These are phyloP conservation scores for Melozone crissalis DNA, from an alignment of 2,113 vertebrate species.

Conservation along the genomic window DNA sequence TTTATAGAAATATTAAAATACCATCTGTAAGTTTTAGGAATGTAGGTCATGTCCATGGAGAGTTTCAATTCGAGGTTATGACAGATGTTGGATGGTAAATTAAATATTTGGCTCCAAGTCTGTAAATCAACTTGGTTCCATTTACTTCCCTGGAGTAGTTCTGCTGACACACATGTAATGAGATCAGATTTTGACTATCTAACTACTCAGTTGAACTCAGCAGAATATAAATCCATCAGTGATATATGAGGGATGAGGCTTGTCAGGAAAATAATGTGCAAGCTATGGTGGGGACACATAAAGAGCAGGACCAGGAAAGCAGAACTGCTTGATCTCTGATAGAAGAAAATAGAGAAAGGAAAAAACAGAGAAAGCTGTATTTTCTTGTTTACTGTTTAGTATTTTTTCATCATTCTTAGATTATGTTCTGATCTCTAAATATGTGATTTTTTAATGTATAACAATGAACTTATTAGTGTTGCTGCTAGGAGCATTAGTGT, in stretches of 20 bases:
- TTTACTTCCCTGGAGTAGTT: constrained; percentile 19
- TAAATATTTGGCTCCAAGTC: constrained; percentile 37
- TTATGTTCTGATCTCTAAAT: not conserved
- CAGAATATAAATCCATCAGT: constrained; percentile 11
- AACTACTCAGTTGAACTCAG: constrained; percentile 5
- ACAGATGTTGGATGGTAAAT: constrained; percentile 48
- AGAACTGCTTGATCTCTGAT: not conserved
- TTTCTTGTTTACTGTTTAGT: not conserved
- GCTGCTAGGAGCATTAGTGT: not conserved
- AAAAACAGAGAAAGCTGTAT: not conserved
- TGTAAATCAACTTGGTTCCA: constrained; percentile 22
- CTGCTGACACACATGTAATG: constrained; percentile 43
- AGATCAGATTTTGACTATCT: constrained; percentile 40
- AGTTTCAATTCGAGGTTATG: constrained; percentile 39
- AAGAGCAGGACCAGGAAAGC: not conserved
- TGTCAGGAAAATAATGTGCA: constrained; percentile 14
- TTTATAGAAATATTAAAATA: constrained; percentile 54
- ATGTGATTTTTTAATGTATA: not conserved
- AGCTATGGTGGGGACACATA: not conserved
- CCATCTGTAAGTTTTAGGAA: constrained; percentile 47
- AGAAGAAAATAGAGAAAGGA: not conserved
- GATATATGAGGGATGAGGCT: constrained; percentile 2
- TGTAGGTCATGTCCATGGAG: constrained; percentile 42
- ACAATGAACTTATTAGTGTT: not conserved
- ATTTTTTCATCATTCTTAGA: not conserved